These are phyloP conservation scores for Tridacna gigas DNA, from an alignment of 2,888 invertebrate species.

Conservation along the genomic window DNA sequence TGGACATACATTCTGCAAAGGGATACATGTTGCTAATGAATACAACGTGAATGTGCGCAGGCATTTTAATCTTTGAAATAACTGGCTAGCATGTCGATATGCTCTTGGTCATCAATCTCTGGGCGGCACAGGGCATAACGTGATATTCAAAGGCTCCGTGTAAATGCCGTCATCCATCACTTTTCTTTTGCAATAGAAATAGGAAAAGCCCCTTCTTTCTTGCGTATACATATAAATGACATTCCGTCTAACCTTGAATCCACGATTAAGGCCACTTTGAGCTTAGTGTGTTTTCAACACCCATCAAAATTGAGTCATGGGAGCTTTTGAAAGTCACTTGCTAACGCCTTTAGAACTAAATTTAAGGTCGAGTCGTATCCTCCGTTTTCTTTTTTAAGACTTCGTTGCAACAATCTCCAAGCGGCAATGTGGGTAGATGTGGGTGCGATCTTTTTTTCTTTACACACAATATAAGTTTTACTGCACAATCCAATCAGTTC, in stretches of 20 bases:
- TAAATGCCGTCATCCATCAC: conserved; percentile 46
- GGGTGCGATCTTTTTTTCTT: too few species aligned
- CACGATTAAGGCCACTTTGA: conserved; percentile 28
- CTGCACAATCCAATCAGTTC: too few species aligned
- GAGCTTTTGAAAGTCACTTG: conserved; percentile 36
- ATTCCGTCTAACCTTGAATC: conserved; percentile 40
- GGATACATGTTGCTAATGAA: conserved; percentile 30
- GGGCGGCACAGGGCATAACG: conserved; percentile 1
- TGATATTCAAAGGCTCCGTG: conserved; percentile 44
- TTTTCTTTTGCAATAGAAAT: too few species aligned
- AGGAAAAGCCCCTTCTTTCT: too few species aligned
- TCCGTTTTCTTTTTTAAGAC: too few species aligned
- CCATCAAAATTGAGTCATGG: conserved; percentile 39
- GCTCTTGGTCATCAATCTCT: conserved; percentile 34
- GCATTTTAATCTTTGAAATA: not conserved
- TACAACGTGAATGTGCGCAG: too few species aligned
- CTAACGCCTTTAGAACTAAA: conserved; percentile 52
- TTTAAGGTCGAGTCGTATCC: too few species aligned
- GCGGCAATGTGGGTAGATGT: too few species aligned
- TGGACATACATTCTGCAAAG: conserved; percentile 33
- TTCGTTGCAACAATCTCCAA: too few species aligned
- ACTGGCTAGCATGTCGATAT: conserved; percentile 13
- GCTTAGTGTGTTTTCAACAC: conserved; percentile 40
- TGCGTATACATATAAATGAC: conserved; percentile 36
- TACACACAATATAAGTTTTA: too few species aligned